A percentile compares a stretch with the other conserved stretches of the same genome.
phyloP scores from a whole-genome alignment of 2,113 vertebrate species.

The Lampris megalopsis region DNA sequence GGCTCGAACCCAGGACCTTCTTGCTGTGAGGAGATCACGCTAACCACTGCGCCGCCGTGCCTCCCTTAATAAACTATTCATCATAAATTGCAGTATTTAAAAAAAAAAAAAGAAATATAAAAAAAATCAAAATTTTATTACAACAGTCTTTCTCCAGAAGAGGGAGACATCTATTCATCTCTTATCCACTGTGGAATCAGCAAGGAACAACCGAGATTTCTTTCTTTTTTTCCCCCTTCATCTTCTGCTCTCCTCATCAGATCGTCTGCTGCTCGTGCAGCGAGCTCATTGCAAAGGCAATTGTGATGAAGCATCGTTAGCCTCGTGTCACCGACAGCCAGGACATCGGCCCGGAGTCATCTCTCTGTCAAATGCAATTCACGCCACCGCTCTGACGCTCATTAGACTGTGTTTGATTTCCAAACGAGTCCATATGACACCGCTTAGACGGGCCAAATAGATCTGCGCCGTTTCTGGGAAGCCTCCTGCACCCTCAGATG shows the following conservation, averaged over 20 bases:
- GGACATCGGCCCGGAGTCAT: constrained; percentile 24
- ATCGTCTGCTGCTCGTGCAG: not conserved
- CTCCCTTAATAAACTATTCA: not conserved
- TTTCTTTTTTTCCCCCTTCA: not conserved
- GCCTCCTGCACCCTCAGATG: constrained; percentile 23
- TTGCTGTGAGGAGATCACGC: no score
- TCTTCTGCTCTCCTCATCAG: constrained; percentile 34
- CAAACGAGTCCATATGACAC: constrained; percentile 59
- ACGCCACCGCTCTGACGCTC: constrained; percentile 15
- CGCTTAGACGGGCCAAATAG: constrained; percentile 62
- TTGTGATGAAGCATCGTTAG: constrained; percentile 62
- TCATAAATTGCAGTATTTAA: constrained; percentile 23
- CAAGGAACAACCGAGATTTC: constrained; percentile 11
- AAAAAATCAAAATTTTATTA: not conserved
- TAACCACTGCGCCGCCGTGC: no score
- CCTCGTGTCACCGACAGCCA: constrained; percentile 25
- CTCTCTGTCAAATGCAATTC: constrained; percentile 38
- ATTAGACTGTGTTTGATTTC: constrained; percentile 57
- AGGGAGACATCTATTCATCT: constrained; percentile 60
- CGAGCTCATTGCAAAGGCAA: constrained; percentile 39
- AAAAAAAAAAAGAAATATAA: not conserved
- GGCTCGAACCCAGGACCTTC: no score
- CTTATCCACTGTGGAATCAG: constrained; percentile 29
- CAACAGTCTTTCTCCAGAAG: constrained; percentile 43
- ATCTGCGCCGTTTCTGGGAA: constrained; percentile 51